Conservation (phyloP, 2,888 invertebrate genomes). For the Dysmachus trigonus region DNA sequence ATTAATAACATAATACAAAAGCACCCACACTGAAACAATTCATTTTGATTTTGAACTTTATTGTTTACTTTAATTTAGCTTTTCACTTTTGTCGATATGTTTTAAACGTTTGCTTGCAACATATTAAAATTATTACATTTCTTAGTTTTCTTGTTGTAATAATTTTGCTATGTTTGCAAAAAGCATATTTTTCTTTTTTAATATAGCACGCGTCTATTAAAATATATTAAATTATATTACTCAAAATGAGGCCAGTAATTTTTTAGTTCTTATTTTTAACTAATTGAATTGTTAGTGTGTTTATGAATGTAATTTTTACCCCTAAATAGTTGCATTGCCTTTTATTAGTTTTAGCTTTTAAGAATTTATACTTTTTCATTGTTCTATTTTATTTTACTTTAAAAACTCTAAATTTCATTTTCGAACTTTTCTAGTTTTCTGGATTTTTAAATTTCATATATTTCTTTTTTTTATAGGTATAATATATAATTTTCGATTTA, state of each 20-base stretch:
- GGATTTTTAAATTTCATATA: too few relatives aligned
- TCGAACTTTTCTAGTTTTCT: not conserved
- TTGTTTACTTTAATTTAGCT: not conserved
- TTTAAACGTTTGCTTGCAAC: not conserved
- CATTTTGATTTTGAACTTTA: not conserved
- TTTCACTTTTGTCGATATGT: not conserved
- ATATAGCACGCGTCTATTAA: not conserved
- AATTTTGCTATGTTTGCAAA: not conserved
- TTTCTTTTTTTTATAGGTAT: too few relatives aligned
- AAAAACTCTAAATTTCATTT: not conserved
- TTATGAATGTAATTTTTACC: not conserved
- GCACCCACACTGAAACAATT: constrained; percentile 12
- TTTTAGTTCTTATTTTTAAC: not conserved
- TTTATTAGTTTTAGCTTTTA: not conserved
- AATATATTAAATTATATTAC: not conserved
- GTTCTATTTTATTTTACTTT: not conserved
- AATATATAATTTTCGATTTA: too few relatives aligned
- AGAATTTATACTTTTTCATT: not conserved
- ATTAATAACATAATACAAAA: constrained; percentile 7
- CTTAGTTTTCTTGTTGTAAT: not conserved
- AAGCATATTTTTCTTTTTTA: not conserved
- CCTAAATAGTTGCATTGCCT: not conserved
- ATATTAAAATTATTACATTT: not conserved
- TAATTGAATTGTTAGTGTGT: not conserved
- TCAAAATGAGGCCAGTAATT: not conserved